Base-by-base conservation (phyloP, 2,888 invertebrate species). In the Ernsta delagoae region DNA sequence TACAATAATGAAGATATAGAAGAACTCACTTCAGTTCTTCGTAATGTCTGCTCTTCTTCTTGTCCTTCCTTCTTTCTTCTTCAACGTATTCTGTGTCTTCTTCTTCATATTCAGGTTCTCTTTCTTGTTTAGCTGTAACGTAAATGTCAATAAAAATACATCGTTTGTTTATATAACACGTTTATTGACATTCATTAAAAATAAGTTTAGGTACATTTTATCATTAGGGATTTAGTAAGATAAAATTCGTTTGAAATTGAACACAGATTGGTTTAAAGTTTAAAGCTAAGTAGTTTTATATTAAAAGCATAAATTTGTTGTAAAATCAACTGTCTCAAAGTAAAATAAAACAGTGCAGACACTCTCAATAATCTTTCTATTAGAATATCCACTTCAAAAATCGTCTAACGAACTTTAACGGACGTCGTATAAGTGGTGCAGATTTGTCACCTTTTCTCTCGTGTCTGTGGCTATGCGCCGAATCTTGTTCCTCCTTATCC, bases 401-500 rank as follows among this genome's bases (percentile, higher is more conserved):
- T 36, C 80, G 78, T 63, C 76, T 84, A n/a, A 83, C 71, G 71
- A 87, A 81, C 65, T 87, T 88, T n/a, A 85, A 54, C 0, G 86
- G 88, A 71, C 80, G 81, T 71, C 79, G 79, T 59, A 85, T 78
- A 43, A 85, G 75, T 70, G 81, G 84, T 1, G 79, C 36, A 80
- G 81, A 69, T 74, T 75, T 31, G 73, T 88, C 86, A 88, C 87
- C 92, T 88, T 77, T 88, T 75, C 76, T 86, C 76, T 88, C 89
- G 39, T 90, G 82, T 45, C 81, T 84, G 70, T 91, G 85, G 75
- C 89, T 90, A 81, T 90, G 84, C 0, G 88, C 90, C 1, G 85
- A 94, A 69, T 90, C 91, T 48, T 94, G 94, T 3, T 83, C 89
- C 36, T 88, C 93, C 12, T 92, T 87, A 12, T 94, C 94, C 57